A percentile compares a stretch with the other conserved stretches of the same genome.
phyloP scores from a whole-genome alignment of 2,113 vertebrate genomes.

The human region GRCh38 chr15:86973001-86973500 shows the following conservation, averaged over 20 bases:
- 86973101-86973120: neutral
- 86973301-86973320: conserved; percentile 28
- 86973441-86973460: conserved; percentile 53
- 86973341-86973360: neutral
- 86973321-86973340: neutral
- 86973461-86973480: neutral
- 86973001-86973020: neutral
- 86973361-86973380: conserved; percentile 32
- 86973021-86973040: neutral
- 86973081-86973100: neutral
- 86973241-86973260: neutral
- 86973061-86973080: neutral
- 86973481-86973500: neutral
- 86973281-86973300: neutral
- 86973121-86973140: neutral
- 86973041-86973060: neutral
- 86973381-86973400: conserved; percentile 55
- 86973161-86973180: neutral
- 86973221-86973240: neutral
- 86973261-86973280: neutral
- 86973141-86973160: neutral
- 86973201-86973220: conserved; percentile 21
- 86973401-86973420: conserved; percentile 34
- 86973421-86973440: conserved; percentile 35
- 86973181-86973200: neutral